A percentile compares a stretch with the other conserved stretches of the same genome.
Conservation (phyloP, 2,113 vertebrate species). For the Apteryx mantelli region DNA sequence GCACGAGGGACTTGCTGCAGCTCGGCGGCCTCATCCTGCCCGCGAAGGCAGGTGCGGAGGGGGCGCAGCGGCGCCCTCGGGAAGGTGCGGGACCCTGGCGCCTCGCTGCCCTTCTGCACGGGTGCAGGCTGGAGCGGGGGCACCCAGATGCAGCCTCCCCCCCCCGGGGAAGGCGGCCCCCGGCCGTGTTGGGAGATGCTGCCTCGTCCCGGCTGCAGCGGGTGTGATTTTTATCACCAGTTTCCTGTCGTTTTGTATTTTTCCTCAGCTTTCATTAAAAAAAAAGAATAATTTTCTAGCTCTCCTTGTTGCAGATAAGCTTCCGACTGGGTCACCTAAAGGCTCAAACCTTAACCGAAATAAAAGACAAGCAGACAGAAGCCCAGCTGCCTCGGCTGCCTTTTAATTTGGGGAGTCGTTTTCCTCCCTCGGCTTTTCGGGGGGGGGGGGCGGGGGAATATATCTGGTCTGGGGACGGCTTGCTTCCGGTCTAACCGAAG, state of each 20-base stretch:
- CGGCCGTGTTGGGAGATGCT: too few relatives aligned
- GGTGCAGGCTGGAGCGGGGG: background rate
- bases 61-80: background rate
- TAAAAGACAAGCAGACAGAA: constrained; percentile 15
- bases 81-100: background rate
- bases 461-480: background rate
- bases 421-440: background rate
- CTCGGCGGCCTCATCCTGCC: too few relatives aligned
- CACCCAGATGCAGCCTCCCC: background rate
- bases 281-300: background rate
- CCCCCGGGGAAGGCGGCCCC: rapidly evolving
- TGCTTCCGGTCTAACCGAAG: too few relatives aligned
- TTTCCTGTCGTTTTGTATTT: background rate
- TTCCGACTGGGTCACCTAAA: background rate
- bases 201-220: background rate
- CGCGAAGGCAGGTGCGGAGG: background rate
- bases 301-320: background rate
- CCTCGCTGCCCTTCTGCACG: background rate
- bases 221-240: background rate
- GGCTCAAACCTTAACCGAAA: background rate
- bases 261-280: constrained; percentile 47
- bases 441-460: background rate
- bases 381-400: background rate
- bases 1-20: too few relatives aligned
- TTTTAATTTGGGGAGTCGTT: background rate